Base-by-base conservation (phyloP, 2,797 vertebrate species). In the Sebastes diaconus region DNA sequence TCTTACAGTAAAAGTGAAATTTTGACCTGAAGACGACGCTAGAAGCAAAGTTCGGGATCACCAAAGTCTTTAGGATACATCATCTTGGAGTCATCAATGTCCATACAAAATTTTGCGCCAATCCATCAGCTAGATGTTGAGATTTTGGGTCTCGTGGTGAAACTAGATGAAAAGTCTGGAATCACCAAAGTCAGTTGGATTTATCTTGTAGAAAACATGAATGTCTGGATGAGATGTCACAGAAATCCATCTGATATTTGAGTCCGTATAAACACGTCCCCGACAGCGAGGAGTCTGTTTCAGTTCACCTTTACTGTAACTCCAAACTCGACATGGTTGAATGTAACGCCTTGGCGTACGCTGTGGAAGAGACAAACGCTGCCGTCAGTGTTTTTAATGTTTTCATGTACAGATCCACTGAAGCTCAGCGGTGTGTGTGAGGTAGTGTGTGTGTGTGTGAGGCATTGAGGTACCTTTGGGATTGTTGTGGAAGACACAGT, bases 401-500 rank as follows among this genome's bases (percentile, higher is more conserved):
- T 67, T 24, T 27, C 60, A 67, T 36, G 52, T 22, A 12, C 1
- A 13, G 25, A 8, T 58, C 27, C 6, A 25, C 1, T 68, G 0
- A 52, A 66, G 61, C 64, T 73, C 9, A 14, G 13, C 7, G 3
- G 8, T 1, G 20, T 10, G 12, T 39, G 36, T 5, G 36, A 39
- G 12, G 36, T 8, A 39, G 36, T 34, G 34, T 34, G 30, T 32
- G 32, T 32, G 32, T 16, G 34, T 25, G 24, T 1, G 39, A 32
- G 3, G 30, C 18, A 14, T 58, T 18, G 65, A 14, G 2, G n/a
- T 93, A 99, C 98, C 98, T 97, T 93, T 95, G 67, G 96, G 96
- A 72, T 99, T 98, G 91, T 96, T 96, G 95, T 99, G 97, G 93
- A 99, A 99, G 70, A 97, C 16, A 2, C 98, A 99, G 93, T 99